Conservation (phyloP, 2,113 vertebrate species). For the Dasyurus viverrinus region DNA sequence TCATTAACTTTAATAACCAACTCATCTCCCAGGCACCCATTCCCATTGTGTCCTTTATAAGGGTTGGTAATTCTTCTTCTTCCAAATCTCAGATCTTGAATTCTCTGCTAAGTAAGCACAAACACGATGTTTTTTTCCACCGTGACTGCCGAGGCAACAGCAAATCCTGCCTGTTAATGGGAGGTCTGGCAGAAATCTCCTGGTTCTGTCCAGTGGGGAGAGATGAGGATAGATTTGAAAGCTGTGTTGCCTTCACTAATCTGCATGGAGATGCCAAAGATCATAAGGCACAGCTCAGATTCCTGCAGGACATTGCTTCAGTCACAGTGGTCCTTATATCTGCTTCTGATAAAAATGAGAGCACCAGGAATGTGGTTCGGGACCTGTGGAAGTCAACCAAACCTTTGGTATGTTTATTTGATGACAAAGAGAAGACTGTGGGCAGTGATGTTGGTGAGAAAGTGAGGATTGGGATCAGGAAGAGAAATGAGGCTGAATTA, state of each 20-base stretch:
- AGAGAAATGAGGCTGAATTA: conserved; percentile 82
- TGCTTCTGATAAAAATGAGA: conserved; percentile 57
- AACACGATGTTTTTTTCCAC: no score
- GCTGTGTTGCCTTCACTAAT: conserved; percentile 84
- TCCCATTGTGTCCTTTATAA: no score
- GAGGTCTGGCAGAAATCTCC: no score
- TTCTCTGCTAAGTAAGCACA: no score
- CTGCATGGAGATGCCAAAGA: conserved; percentile 82
- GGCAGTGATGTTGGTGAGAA: conserved; percentile 16
- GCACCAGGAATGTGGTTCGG: conserved; percentile 48
- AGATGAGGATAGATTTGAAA: conserved; percentile 79
- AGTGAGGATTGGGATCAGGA: conserved; percentile 76
- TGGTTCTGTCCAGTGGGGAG: conserved; percentile 85
- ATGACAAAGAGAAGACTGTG: conserved; percentile 50
- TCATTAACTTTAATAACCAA: conserved; percentile 66
- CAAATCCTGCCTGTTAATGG: no score
- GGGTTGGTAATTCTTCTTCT: no score
- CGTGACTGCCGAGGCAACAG: no score
- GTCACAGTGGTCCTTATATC: conserved; percentile 81
- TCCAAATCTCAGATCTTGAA: no score
- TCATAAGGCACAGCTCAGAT: conserved; percentile 71
- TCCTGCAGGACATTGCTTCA: conserved; percentile 79
- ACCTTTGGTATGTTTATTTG: conserved; percentile 78
- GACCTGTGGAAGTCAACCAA: conserved; percentile 65
- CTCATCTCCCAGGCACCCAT: conserved; percentile 75